These are phyloP conservation scores for Sprattus sprattus DNA, from an alignment of 2,113 vertebrate species.

Conservation along the genomic window DNA sequence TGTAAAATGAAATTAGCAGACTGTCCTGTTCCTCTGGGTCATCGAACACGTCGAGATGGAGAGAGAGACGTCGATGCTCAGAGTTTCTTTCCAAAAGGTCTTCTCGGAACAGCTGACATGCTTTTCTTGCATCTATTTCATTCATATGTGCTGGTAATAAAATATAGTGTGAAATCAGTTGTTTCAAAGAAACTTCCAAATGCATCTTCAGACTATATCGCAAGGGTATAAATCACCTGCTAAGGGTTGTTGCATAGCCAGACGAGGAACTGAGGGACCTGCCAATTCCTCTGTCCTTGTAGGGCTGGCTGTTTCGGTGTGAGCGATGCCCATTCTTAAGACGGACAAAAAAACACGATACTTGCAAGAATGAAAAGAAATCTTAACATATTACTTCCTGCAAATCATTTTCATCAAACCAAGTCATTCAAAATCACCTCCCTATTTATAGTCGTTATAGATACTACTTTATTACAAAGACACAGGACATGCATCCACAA, in stretches of 20 bases:
- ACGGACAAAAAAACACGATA: not conserved
- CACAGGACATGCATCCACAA: too few relatives aligned
- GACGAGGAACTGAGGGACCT: not conserved
- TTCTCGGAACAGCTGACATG: too few relatives aligned
- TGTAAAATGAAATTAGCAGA: constrained; percentile 24
- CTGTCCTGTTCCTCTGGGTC: constrained; percentile 16
- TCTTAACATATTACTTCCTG: too few relatives aligned
- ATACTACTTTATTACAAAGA: too few relatives aligned
- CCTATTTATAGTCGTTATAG: too few relatives aligned
- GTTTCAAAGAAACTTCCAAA: not conserved
- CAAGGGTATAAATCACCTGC: not conserved
- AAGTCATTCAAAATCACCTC: too few relatives aligned
- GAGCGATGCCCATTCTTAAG: too few relatives aligned
- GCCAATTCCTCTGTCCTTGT: not conserved
- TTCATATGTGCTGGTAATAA: too few relatives aligned
- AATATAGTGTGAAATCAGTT: constrained; percentile 3
- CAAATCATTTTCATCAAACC: too few relatives aligned
- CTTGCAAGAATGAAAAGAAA: not conserved
- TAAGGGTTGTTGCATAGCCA: not conserved
- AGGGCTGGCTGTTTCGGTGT: constrained; percentile 16
- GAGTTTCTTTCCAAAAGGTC: too few relatives aligned
- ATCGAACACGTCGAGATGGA: not conserved
- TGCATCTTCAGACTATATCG: constrained; percentile 6
- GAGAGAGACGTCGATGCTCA: too few relatives aligned
- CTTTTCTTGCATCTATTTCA: too few relatives aligned